Evolutionary conservation across 1,140 invertebrate genomes (phyloP).

Genomic region (Penaeus indicus): DNA sequence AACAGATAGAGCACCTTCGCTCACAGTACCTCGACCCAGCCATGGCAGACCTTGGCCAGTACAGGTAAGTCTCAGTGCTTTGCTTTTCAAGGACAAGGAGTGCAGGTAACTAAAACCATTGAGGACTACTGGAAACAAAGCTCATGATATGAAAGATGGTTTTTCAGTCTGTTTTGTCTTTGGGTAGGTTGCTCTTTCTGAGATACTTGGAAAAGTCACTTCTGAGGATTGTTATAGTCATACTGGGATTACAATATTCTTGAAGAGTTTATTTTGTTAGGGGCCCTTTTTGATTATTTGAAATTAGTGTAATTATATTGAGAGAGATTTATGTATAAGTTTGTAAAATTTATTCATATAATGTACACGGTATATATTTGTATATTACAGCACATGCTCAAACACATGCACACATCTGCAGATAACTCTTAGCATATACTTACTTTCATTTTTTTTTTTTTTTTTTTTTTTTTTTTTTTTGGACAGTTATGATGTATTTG

Average conservation of each 20-base stretch:
- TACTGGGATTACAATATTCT: too few relatives aligned
- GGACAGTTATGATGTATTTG: neutral
- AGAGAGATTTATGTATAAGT: neutral
- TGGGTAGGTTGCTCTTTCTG: too few relatives aligned
- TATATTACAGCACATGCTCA: neutral
- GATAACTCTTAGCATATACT: neutral
- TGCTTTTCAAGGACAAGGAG: neutral
- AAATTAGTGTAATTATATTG: neutral
- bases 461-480: neutral
- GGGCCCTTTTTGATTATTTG: neutral
- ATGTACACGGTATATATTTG: neutral
- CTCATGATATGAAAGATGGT: too few relatives aligned
- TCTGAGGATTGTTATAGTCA: too few relatives aligned
- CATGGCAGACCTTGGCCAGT: conserved; percentile 44
- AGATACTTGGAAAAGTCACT: too few relatives aligned
- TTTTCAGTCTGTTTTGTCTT: too few relatives aligned
- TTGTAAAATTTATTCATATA: neutral
- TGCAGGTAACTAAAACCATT: neutral
- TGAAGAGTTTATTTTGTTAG: neutral
- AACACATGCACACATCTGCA: neutral
- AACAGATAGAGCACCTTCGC: conserved; percentile 53
- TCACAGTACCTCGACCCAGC: conserved; percentile 53
- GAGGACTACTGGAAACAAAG: neutral
- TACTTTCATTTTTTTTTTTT: neutral
- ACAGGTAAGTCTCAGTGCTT: conserved; percentile 35